Evolutionary conservation across 2,113 vertebrate genomes (phyloP), one percentile per base, ranked within the genome.

Genomic region (Melanotaenia duboulayi): DNA sequence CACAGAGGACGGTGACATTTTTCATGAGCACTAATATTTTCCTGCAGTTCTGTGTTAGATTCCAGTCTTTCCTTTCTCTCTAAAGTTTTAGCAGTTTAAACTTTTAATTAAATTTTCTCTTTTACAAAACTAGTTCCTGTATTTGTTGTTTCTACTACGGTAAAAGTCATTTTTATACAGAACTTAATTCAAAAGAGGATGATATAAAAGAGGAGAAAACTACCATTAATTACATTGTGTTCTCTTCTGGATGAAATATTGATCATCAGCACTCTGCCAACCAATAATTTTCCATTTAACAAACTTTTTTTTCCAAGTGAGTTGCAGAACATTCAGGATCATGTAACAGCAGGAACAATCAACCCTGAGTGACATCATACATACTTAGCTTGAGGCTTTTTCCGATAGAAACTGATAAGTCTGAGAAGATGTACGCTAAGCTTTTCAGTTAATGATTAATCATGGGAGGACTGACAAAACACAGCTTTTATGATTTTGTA

Each of bases 401-500:
- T 25, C 22, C 14, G 40, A 73, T 16, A 57, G 54, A 74, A 66
- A 67, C 42, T 39, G 8, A 35, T 7, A 42, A 71, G 19, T 22
- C 13, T 2, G 3, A 4, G 24, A 54, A 19, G 1, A 2, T 23
- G 25, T 67, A 70, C 23, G 11, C 40, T 17, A 40, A 24, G 59
- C 39, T 50, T 54, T 57, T 65, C 25, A 61, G 82, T 80, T 82
- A 72, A 78, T 80, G 55, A 85, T 80, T 82, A 80, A 74, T 32
- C 42, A 71, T 14, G 2, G 11, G 16, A 5, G n/a, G 10, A 8
- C 20, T 44, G 39, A 57, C 7, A 65, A 64, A 66, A 51, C 24
- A 64, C n/a, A 11, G 6, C 23, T 24, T 67, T 32, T 20, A 23
- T 12, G 9, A 23, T 51, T 44, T 2, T 37, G 12, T 49, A 28